Evolutionary conservation across 1,140 invertebrate species (phyloP).

Genomic region (Cheumatopsyche charites): DNA sequence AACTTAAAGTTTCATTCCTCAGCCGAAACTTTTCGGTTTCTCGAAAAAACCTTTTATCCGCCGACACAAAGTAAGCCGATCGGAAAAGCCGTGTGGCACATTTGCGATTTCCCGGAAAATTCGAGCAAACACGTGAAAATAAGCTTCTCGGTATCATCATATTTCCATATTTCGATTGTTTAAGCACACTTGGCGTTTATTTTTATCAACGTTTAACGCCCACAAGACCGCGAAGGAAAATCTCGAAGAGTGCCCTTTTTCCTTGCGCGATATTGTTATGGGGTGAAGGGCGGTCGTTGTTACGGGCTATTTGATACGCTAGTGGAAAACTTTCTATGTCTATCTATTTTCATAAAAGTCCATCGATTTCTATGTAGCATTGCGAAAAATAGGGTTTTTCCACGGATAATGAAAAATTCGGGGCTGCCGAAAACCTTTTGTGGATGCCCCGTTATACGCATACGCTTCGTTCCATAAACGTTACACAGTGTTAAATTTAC

Average conservation of each 20-base stretch:
- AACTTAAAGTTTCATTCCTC: no score
- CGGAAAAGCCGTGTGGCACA: no score
- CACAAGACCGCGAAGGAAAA: background rate
- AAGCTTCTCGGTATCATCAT: background rate
- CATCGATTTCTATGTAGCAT: background rate
- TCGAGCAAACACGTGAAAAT: background rate
- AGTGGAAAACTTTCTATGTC: slow-evolving; percentile 13
- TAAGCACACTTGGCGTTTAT: no score
- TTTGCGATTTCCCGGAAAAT: background rate
- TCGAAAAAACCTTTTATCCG: no score
- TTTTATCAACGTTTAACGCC: background rate
- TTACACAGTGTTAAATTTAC: no score
- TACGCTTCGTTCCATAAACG: no score
- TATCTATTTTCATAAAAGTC: slow-evolving; percentile 21
- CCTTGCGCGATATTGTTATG: background rate
- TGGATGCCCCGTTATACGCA: no score
- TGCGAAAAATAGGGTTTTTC: no score
- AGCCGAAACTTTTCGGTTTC: no score
- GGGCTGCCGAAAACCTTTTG: no score
- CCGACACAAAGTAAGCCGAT: no score
- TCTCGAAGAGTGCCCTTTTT: background rate
- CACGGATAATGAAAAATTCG: no score
- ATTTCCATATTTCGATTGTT: background rate
- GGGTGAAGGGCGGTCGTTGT: slow-evolving; percentile 11
- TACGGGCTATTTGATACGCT: slow-evolving; percentile 15